A percentile compares a stretch with the other conserved stretches of the same genome.
Evolutionary conservation across 2,797 vertebrate species (phyloP).

Genomic region (Mus caroli): DNA sequence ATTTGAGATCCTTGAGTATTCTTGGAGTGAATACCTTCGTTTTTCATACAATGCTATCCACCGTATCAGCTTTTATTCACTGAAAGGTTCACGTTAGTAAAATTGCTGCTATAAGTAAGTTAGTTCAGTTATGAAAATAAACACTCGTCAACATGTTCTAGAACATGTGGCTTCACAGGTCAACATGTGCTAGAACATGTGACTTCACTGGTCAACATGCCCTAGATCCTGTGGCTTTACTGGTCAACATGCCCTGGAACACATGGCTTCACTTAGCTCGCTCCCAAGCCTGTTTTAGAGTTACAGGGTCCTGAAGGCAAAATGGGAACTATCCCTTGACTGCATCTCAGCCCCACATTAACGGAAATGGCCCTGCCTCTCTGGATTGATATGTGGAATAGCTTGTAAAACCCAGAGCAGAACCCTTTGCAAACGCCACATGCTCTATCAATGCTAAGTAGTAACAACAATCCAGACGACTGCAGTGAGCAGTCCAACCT

Average conservation of each 20-base stretch:
- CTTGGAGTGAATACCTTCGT: background rate
- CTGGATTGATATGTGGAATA: conserved; percentile 70
- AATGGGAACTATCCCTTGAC: conserved; percentile 25
- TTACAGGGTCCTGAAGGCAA: background rate
- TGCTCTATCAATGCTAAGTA: conserved; percentile 70
- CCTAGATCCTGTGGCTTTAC: background rate
- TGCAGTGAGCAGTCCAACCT: background rate
- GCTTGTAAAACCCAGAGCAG: conserved; percentile 72
- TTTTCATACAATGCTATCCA: background rate
- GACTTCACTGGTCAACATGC: background rate
- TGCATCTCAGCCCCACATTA: conserved; percentile 38
- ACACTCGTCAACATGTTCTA: background rate
- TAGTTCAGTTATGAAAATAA: conserved; percentile 59
- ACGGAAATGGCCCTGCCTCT: conserved; percentile 73
- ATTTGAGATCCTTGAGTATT: conserved; percentile 16
- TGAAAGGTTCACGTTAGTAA: conserved; percentile 36
- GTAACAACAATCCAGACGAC: conserved; percentile 70
- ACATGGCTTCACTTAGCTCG: background rate
- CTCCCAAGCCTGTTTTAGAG: background rate
- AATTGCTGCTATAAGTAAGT: conserved; percentile 61
- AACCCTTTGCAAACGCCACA: conserved; percentile 72
- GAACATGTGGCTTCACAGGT: background rate
- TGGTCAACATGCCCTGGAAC: background rate
- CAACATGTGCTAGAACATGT: no score
- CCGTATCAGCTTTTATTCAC: background rate